These are phyloP conservation scores for Galeruca laticollis DNA, from an alignment of 2,888 invertebrate genomes.

Conservation along the genomic window DNA sequence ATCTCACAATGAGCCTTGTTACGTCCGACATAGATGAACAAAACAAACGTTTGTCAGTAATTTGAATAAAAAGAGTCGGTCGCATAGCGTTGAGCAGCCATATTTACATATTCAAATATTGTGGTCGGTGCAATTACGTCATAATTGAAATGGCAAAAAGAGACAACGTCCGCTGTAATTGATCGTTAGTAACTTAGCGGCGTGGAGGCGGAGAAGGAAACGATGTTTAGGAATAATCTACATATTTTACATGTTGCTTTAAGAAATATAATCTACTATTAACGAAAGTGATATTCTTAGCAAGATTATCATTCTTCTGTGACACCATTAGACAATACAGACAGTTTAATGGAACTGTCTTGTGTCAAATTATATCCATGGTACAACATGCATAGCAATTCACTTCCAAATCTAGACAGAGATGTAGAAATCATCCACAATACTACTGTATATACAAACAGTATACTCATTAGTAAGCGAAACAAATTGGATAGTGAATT, in stretches of 20 bases:
- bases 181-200: constrained; percentile 53
- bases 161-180: constrained; percentile 58
- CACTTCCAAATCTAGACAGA: too few species aligned
- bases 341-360: too few species aligned
- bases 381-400: too few species aligned
- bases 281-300: background rate
- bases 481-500: too few species aligned
- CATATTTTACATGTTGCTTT: background rate
- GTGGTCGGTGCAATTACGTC: constrained; percentile 64
- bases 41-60: constrained; percentile 61
- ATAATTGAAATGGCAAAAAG: constrained; percentile 65
- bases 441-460: too few species aligned
- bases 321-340: too few species aligned
- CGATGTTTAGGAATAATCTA: background rate
- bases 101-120: constrained; percentile 66
- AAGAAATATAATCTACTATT: background rate
- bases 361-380: too few species aligned
- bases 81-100: constrained; percentile 48
- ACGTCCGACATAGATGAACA: constrained; percentile 56
- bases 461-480: too few species aligned
- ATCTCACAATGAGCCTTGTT: constrained; percentile 53
- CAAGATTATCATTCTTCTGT: too few species aligned
- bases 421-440: too few species aligned
- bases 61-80: constrained; percentile 59
- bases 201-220: constrained; percentile 9